Base-by-base conservation (phyloP, 2,888 invertebrate genomes). In the Drosophila formosana region DNA sequence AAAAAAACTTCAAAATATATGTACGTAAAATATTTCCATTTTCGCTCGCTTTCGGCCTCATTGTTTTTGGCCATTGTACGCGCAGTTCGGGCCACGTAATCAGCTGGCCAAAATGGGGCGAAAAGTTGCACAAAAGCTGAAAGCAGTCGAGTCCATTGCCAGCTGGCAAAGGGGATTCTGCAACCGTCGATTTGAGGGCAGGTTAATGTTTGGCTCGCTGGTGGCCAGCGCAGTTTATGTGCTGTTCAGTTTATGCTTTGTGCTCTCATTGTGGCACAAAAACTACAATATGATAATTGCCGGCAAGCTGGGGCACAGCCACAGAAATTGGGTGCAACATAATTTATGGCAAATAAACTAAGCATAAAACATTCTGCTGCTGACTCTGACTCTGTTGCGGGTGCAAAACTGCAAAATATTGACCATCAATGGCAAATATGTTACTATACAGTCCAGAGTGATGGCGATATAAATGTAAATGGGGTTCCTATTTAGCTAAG, bases 71-170 rank as follows among this genome's bases (percentile, higher is more conserved):
- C 71, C 65, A 69, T 75, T 74, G 71, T 69, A 18, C 7, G 23
- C 37, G 18, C 34, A 34, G 4, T 11, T 37, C 18, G 37, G 23
- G 57, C 28, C 39, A n/a, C 49, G 28, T 58, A 75, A 74, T 72
- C 78, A 77, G 67, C 50, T 76, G 66, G 77, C 67, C 53, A 51
- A 13, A 34, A 50, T 46, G 18, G 43, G 18, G 13, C 28, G 13
- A 78, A 82, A 88, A 79, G 67, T 71, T 79, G 60, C n/a, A 34
- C 11, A 88, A 88, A 83, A 88, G 86, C 82, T 85, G 67, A 82
- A 66, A 69, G 67, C 71, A 4, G 3, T n/a, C 37, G 39, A 37
- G 64, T 18, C 18, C 18, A 18, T 18, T 18, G 18, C 18, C 18
- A 18, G 18, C 18, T 50, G 25, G 25, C 18, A n/a, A n/a, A n/a